A percentile compares a stretch with the other conserved stretches of the same genome.
Evolutionary conservation across 2,113 vertebrate genomes (phyloP).

Genomic region (Chionomys nivalis): DNA sequence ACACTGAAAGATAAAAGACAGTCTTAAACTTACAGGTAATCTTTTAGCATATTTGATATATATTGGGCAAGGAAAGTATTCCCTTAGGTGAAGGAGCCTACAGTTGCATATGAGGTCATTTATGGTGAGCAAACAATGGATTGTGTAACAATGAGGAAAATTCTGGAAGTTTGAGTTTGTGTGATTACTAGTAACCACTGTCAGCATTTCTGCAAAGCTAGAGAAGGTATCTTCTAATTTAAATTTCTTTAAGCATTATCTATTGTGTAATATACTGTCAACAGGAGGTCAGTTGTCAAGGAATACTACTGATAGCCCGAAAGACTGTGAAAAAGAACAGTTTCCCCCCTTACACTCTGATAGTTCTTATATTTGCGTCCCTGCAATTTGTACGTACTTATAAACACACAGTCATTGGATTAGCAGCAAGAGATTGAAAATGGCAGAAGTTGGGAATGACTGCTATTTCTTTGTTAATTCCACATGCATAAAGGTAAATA

Average conservation of each 20-base stretch:
- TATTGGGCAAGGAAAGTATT: conserved; percentile 30
- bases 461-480: conserved; percentile 84
- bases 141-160: conserved; percentile 78
- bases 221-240: conserved; percentile 84
- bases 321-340: conserved; percentile 67
- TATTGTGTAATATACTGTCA: conserved; percentile 74
- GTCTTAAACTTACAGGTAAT: conserved; percentile 5
- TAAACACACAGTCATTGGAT: conserved; percentile 74
- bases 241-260: conserved; percentile 78
- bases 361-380: conserved; percentile 78
- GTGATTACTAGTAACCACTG: conserved; percentile 81
- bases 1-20: conserved; percentile 51
- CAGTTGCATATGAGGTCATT: conserved; percentile 74
- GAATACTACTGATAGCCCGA: conserved; percentile 77
- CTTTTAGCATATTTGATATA: conserved; percentile 9
- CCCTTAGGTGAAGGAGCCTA: conserved; percentile 18
- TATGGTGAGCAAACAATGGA: conserved; percentile 79
- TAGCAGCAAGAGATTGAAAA: conserved; percentile 81
- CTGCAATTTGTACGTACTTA: conserved; percentile 70
- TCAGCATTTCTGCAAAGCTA: conserved; percentile 81
- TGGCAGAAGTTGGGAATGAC: conserved; percentile 84
- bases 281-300: conserved; percentile 77
- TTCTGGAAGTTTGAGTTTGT: conserved; percentile 81
- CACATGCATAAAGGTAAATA: conserved; percentile 84
- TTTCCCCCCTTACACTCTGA: conserved; percentile 72